Percentiles rank a stretch among this genome's conserved stretches.
Evolutionary conservation across 2,113 vertebrate species (phyloP).

Genomic region (Todiramphus saurophagus): DNA sequence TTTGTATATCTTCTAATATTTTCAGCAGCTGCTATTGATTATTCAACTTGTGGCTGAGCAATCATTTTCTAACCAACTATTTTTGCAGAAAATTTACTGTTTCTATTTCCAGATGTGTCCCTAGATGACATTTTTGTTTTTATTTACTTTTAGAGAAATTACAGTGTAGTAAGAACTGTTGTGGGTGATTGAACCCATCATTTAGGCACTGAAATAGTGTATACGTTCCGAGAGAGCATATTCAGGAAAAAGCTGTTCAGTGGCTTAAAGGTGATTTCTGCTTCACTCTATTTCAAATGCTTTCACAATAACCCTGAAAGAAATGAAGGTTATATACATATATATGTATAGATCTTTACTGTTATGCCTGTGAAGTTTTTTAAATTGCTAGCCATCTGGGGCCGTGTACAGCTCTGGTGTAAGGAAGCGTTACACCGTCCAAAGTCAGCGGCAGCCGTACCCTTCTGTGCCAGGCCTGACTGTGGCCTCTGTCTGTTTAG

Average conservation of each 20-base stretch:
- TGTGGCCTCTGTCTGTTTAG: slow-evolving; percentile 6
- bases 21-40: neutral
- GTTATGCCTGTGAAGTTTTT: neutral
- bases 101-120: neutral
- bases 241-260: neutral
- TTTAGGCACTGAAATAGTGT: neutral
- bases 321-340: neutral
- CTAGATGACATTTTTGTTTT: neutral
- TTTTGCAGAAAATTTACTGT: neutral
- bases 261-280: neutral
- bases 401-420: neutral
- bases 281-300: neutral
- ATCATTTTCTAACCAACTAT: neutral
- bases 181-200: neutral
- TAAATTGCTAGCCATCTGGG: neutral
- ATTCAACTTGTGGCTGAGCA: neutral
- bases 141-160: neutral
- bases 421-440: neutral
- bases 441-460: neutral
- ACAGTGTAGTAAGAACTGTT: neutral
- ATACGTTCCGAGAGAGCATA: neutral
- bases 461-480: neutral
- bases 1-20: neutral
- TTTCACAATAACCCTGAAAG: neutral
- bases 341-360: neutral